These are phyloP conservation scores for Mycetomoellerius zeteki DNA, from an alignment of 1,140 invertebrate genomes.

Conservation along the genomic window DNA sequence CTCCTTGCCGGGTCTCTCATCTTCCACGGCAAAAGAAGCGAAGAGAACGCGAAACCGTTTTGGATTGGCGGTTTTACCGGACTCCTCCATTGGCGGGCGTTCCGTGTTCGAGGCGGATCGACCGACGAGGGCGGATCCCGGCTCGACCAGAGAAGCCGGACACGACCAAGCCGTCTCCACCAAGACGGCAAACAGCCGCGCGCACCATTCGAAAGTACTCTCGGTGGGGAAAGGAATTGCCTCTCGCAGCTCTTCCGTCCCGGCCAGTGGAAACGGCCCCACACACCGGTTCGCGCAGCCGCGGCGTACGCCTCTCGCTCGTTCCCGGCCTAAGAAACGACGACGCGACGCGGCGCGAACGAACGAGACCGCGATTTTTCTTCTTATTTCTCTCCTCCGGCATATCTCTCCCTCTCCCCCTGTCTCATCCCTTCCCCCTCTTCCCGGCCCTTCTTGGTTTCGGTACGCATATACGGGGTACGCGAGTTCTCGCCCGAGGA, in stretches of 20 bases:
- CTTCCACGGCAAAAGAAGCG: background rate
- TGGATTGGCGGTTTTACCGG: slow-evolving; percentile 57
- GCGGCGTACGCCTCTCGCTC: slow-evolving; percentile 82
- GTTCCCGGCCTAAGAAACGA: slow-evolving; percentile 50
- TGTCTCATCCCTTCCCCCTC: background rate
- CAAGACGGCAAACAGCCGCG: slow-evolving; percentile 34
- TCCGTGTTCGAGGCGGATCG: slow-evolving; percentile 66
- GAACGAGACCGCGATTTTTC: slow-evolving; percentile 47
- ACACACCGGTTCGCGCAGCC: slow-evolving; percentile 85
- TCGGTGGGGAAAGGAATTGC: slow-evolving; percentile 55
- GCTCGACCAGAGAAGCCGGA: slow-evolving; percentile 60
- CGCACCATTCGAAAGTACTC: slow-evolving; percentile 73
- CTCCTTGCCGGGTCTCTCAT: background rate
- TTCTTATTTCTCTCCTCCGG: slow-evolving; percentile 38
- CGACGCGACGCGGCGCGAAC: slow-evolving; percentile 35
- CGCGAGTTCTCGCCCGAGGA: slow-evolving; percentile 18
- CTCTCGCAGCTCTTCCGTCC: slow-evolving; percentile 68
- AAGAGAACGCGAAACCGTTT: background rate
- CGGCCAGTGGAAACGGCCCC: slow-evolving; percentile 69
- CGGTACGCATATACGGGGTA: background rate
- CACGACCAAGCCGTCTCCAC: background rate
- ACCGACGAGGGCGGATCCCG: slow-evolving; percentile 64
- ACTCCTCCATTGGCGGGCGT: slow-evolving; percentile 68
- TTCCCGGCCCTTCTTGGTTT: slow-evolving; percentile 7
- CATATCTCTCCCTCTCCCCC: background rate